phyloP scores from a whole-genome alignment of 2,888 invertebrate genomes.

The Tineola bisselliella region DNA sequence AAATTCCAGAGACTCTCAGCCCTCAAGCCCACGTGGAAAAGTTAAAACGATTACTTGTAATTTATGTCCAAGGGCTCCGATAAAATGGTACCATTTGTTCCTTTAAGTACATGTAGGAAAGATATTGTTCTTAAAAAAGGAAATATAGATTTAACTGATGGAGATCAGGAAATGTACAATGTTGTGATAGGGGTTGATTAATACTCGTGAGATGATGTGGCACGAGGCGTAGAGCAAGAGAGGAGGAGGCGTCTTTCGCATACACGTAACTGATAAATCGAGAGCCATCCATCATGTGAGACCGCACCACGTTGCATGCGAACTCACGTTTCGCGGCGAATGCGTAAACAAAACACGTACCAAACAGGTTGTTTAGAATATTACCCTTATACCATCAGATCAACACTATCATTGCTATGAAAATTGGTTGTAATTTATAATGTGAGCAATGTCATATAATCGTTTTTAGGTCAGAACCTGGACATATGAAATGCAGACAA shows the following conservation, averaged over 20 bases:
- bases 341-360: constrained; percentile 3
- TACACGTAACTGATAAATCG: constrained; percentile 33
- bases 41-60: constrained; percentile 63
- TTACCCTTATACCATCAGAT: background rate
- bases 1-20: constrained; percentile 44
- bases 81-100: constrained; percentile 38
- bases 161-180: constrained; percentile 30
- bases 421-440: background rate
- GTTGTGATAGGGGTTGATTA: constrained; percentile 30
- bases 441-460: background rate
- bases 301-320: constrained; percentile 33
- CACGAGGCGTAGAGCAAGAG: constrained; percentile 18
- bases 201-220: constrained; percentile 37
- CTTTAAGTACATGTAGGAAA: background rate
- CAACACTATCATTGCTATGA: background rate
- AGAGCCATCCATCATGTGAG: constrained; percentile 37
- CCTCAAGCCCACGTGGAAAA: constrained; percentile 41
- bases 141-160: constrained; percentile 18
- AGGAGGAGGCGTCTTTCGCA: constrained; percentile 14
- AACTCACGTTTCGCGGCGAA: constrained; percentile 28
- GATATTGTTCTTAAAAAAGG: no score
- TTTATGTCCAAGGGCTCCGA: constrained; percentile 34
- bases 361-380: background rate
- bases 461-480: no score
- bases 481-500: no score